Percentiles rank a stretch among this genome's conserved stretches.
Conservation (phyloP, 2,113 vertebrate species). For the Oryzias curvinotus region DNA sequence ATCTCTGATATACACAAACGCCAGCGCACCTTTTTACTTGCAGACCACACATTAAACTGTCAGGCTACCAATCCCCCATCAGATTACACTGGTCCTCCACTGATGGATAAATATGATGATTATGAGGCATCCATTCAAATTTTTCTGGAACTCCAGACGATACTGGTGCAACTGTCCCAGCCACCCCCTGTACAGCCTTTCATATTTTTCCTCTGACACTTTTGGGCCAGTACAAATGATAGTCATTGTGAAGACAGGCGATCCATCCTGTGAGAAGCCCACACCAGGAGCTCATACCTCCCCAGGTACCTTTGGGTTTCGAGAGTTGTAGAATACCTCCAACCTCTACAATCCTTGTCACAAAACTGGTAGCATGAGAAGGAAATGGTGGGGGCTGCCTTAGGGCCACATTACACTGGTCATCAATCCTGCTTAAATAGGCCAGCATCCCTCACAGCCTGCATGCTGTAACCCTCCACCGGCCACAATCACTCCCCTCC, state of each 20-base stretch:
- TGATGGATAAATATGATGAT: slow-evolving; percentile 58
- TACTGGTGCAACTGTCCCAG: slow-evolving; percentile 30
- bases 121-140: slow-evolving; percentile 62
- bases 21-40: neutral
- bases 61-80: slow-evolving; percentile 44
- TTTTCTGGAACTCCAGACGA: slow-evolving; percentile 44
- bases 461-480: slow-evolving; percentile 53
- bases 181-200: slow-evolving; percentile 37
- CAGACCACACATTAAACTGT: slow-evolving; percentile 53
- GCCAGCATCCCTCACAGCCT: slow-evolving; percentile 49
- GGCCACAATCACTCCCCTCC: slow-evolving; percentile 56
- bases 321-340: slow-evolving; percentile 15
- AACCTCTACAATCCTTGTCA: neutral
- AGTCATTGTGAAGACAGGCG: slow-evolving; percentile 36
- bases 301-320: slow-evolving; percentile 25
- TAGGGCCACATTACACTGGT: slow-evolving; percentile 53
- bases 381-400: slow-evolving; percentile 3
- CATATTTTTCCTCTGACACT: slow-evolving; percentile 64
- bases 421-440: slow-evolving; percentile 80
- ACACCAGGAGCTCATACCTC: slow-evolving; percentile 13
- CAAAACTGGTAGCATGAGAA: slow-evolving; percentile 11
- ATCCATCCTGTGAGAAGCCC: slow-evolving; percentile 57
- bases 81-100: slow-evolving; percentile 40
- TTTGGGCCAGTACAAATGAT: slow-evolving; percentile 73
- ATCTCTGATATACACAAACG: slow-evolving; percentile 37